Evolutionary conservation across 2,888 invertebrate genomes (phyloP).

Genomic region (Leptinotarsa juncta): DNA sequence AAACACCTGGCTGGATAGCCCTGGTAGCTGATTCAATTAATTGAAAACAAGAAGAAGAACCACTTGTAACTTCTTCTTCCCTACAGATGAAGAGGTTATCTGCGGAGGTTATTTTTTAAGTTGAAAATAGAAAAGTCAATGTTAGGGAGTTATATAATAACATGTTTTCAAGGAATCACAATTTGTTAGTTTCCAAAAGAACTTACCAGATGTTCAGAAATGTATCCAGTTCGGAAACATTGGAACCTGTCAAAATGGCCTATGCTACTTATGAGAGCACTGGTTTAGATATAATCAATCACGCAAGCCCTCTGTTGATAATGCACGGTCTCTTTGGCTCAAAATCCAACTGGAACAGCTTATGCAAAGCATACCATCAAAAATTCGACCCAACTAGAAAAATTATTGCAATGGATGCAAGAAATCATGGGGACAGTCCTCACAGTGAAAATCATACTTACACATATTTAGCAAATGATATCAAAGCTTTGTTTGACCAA

Average conservation of each 20-base stretch:
- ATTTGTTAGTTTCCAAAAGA: background rate
- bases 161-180: background rate
- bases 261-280: slow-evolving; percentile 75
- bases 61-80: no score
- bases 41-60: no score
- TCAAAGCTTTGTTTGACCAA: slow-evolving; percentile 74
- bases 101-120: no score
- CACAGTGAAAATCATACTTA: slow-evolving; percentile 82
- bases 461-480: slow-evolving; percentile 79
- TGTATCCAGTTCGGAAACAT: slow-evolving; percentile 38
- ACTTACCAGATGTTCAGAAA: background rate
- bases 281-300: slow-evolving; percentile 47
- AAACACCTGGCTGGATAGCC: no score
- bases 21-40: no score
- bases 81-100: no score
- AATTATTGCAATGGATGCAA: slow-evolving; percentile 85
- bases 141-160: background rate
- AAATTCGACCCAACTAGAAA: slow-evolving; percentile 76
- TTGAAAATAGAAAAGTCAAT: no score
- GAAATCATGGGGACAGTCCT: slow-evolving; percentile 96
- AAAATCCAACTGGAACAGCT: slow-evolving; percentile 87
- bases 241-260: slow-evolving; percentile 72
- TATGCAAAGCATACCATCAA: slow-evolving; percentile 73
- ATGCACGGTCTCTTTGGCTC: slow-evolving; percentile 90
- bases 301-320: slow-evolving; percentile 76